Percentiles rank a stretch among this genome's conserved stretches.
Conservation (phyloP, 2,888 invertebrate species). For the Aphidius colemani region DNA sequence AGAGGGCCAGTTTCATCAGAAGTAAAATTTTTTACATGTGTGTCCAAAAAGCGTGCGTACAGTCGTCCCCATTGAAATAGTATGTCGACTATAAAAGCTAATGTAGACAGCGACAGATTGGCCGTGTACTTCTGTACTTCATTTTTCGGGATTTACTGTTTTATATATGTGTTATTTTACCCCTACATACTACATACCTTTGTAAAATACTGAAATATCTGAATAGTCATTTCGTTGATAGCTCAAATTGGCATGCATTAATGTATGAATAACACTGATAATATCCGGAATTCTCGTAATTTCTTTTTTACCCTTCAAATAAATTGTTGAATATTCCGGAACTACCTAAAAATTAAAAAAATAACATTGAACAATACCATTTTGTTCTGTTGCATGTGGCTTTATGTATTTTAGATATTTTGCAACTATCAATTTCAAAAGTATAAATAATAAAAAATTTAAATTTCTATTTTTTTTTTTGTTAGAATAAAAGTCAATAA, state of each 20-base stretch:
- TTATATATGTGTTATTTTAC: conserved; percentile 15
- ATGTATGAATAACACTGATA: conserved; percentile 34
- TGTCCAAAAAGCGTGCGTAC: conserved; percentile 44
- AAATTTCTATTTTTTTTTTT: no score
- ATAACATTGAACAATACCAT: no score
- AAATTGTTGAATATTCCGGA: no score
- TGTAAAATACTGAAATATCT: conserved; percentile 32
- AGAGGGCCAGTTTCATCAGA: conserved; percentile 41
- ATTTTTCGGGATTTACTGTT: conserved; percentile 17
- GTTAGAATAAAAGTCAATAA: no score
- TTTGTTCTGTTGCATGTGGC: no score
- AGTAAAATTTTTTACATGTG: conserved; percentile 36
- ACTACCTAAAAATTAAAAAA: no score
- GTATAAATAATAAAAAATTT: no score
- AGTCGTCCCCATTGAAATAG: conserved; percentile 30
- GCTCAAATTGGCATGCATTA: conserved; percentile 51
- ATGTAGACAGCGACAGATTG: conserved; percentile 60
- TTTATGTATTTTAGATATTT: no score
- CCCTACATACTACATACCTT: conserved; percentile 28
- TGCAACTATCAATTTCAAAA: no score
- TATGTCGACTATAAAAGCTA: conserved; percentile 52
- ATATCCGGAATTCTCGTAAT: no score
- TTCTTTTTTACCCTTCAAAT: no score
- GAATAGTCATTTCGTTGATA: conserved; percentile 59
- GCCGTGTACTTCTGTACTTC: conserved; percentile 34